Conservation (phyloP, 2,113 vertebrate species). For the Myrmecobius fasciatus region DNA sequence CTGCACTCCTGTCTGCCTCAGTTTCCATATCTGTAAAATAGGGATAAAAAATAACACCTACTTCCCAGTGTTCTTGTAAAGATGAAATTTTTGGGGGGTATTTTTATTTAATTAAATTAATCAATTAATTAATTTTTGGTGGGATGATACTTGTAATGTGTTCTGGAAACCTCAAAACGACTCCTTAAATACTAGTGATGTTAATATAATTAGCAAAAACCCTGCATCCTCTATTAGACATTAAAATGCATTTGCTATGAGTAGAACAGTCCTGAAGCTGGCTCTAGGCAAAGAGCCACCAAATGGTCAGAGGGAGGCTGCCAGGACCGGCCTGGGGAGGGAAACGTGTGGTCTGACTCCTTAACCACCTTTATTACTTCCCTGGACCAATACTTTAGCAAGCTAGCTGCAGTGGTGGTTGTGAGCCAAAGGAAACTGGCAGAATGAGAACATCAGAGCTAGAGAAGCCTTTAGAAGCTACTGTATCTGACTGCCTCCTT, state of each 20-base stretch:
- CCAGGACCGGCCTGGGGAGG: neutral
- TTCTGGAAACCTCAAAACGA: neutral
- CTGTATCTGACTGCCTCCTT: accelerated
- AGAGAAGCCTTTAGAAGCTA: neutral
- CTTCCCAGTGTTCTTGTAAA: neutral
- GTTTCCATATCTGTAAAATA: neutral
- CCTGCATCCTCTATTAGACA: neutral
- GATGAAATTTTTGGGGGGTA: too few species aligned
- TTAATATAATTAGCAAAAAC: neutral
- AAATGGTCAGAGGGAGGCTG: neutral
- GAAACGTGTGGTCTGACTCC: neutral
- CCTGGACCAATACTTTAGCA: neutral
- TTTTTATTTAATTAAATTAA: too few species aligned
- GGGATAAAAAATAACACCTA: neutral
- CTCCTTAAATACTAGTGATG: neutral
- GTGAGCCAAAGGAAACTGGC: neutral
- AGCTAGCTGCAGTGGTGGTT: neutral
- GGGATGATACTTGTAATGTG: neutral
- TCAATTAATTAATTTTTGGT: too few species aligned
- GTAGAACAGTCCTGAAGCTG: neutral
- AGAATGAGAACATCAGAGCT: neutral
- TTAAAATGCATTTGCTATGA: neutral
- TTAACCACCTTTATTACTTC: neutral
- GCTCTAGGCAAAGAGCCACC: neutral
- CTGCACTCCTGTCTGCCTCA: neutral